Evolutionary conservation across 2,888 invertebrate genomes (phyloP).

Genomic region (Andrena marginata): DNA sequence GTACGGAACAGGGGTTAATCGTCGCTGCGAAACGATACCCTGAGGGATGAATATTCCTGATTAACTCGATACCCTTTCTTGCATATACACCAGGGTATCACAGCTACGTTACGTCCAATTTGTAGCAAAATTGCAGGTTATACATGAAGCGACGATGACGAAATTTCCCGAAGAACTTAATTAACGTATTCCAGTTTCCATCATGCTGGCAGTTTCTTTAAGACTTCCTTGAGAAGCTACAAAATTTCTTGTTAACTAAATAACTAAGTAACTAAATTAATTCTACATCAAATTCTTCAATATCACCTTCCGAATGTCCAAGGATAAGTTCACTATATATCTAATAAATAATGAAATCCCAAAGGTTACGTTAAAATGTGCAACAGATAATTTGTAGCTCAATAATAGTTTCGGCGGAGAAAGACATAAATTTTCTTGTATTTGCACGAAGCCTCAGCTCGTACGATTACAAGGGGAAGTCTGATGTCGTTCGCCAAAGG

Average conservation of each 20-base stretch:
- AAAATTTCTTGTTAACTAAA: too few species aligned
- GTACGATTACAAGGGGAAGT: not conserved
- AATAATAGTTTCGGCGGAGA: too few species aligned
- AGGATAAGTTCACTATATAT: too few species aligned
- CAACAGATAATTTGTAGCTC: not conserved
- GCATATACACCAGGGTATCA: conserved; percentile 52
- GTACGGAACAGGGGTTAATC: conserved; percentile 55
- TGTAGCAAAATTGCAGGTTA: conserved; percentile 51
- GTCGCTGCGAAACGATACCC: conserved; percentile 60
- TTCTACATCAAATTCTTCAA: too few species aligned
- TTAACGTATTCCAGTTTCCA: conserved; percentile 18
- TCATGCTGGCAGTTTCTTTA: too few species aligned
- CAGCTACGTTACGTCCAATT: conserved; percentile 52
- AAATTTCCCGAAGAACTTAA: conserved; percentile 29
- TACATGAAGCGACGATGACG: conserved; percentile 22
- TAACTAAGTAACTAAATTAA: too few species aligned
- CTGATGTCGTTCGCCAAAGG: not conserved
- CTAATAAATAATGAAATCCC: too few species aligned
- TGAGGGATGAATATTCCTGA: conserved; percentile 64
- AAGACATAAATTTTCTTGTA: too few species aligned
- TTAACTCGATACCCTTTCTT: conserved; percentile 67
- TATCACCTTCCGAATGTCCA: too few species aligned
- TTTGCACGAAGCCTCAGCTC: not conserved
- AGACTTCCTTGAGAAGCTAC: too few species aligned
- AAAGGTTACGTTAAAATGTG: too few species aligned